phyloP scores from a whole-genome alignment of 37 sponge, comb jelly and placozoan species.

The Crambe crambe region DNA sequence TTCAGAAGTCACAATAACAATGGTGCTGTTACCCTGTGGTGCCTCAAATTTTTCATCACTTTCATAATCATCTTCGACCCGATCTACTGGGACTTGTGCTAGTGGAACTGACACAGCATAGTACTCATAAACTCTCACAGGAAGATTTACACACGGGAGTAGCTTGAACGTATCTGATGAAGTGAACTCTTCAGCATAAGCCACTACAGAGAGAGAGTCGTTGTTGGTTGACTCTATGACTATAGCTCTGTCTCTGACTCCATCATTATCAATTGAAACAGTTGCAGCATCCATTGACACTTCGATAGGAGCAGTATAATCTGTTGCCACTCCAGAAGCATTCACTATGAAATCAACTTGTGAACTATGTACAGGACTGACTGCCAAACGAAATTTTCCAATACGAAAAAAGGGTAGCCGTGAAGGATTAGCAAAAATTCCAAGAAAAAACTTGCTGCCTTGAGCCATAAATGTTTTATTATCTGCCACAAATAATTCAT shows the following conservation, averaged over 20 bases:
- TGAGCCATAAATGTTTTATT: background rate
- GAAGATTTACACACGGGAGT: conserved; percentile 29
- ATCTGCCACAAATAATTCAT: background rate
- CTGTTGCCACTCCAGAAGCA: too few relatives aligned
- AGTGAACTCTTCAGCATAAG: conserved; percentile 23
- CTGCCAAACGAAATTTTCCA: background rate
- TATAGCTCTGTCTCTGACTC: conserved; percentile 4
- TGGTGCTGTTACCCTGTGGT: conserved; percentile 18
- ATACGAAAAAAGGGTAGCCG: background rate
- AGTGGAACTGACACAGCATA: conserved; percentile 56
- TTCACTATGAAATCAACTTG: background rate
- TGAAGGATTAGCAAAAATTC: conserved; percentile 1
- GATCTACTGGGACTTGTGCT: background rate
- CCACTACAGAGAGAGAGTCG: conserved; percentile 30
- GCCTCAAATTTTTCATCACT: background rate
- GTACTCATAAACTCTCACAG: conserved; percentile 38
- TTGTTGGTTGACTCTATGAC: background rate
- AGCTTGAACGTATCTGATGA: conserved; percentile 34
- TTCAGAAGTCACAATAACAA: conserved; percentile 31
- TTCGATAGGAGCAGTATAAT: background rate
- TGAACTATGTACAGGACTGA: background rate
- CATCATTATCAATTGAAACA: background rate
- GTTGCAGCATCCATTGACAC: background rate
- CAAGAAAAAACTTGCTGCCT: background rate
- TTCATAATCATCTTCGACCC: background rate